phyloP scores from a whole-genome alignment of 2,888 invertebrate genomes.

The Cerastoderma edule region DNA sequence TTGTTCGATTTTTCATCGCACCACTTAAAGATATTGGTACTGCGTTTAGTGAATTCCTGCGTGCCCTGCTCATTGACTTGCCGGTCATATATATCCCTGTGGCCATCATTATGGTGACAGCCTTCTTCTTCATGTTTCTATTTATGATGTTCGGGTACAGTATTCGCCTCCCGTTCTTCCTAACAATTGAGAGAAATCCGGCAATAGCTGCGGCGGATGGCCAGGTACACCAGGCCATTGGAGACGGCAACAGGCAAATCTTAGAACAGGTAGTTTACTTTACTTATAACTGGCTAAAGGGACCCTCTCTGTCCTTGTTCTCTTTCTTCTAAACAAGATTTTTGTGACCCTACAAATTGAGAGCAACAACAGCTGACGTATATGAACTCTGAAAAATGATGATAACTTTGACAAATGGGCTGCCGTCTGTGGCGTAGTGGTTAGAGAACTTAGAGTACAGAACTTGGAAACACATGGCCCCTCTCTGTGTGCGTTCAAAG shows the following conservation, averaged over 20 bases:
- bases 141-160: conserved; percentile 71
- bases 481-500: no score
- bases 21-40: conserved; percentile 73
- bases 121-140: conserved; percentile 63
- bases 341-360: no score
- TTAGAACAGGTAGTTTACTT: conserved; percentile 56
- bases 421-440: no score
- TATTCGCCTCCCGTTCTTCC: conserved; percentile 64
- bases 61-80: conserved; percentile 65
- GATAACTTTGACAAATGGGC: no score
- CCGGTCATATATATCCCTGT: conserved; percentile 70
- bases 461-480: no score
- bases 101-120: conserved; percentile 55
- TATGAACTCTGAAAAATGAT: no score
- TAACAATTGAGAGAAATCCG: conserved; percentile 60
- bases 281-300: no score
- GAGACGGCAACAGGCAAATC: conserved; percentile 51
- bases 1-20: conserved; percentile 72
- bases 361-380: no score
- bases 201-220: conserved; percentile 38
- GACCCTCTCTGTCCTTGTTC: no score
- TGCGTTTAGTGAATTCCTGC: conserved; percentile 66
- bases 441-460: no score
- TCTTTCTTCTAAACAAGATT: no score
- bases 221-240: conserved; percentile 48